These are phyloP conservation scores for Petrolisthes manimaculis DNA, from an alignment of 2,888 invertebrate genomes.

Conservation along the genomic window DNA sequence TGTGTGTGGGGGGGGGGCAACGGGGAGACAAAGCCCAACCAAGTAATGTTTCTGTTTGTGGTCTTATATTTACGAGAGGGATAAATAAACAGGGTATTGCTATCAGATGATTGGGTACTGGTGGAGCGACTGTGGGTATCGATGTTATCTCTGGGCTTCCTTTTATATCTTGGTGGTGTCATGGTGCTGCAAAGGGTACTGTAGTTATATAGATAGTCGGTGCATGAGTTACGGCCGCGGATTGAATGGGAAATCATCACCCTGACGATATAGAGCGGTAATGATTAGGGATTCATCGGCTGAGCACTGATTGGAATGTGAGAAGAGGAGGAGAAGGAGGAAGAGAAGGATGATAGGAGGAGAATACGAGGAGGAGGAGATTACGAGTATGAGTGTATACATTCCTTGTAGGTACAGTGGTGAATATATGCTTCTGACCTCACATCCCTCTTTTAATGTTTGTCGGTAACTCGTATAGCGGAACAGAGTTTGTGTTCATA, in stretches of 20 bases:
- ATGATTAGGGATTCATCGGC: conserved; percentile 6
- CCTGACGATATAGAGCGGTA: neutral
- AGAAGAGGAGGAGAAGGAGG: neutral
- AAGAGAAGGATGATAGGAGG: neutral
- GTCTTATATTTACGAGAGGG: neutral
- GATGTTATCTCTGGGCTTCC: neutral
- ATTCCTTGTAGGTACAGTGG: no score
- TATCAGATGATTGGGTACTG: conserved; percentile 13
- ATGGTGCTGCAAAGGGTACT: neutral
- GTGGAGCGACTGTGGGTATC: neutral
- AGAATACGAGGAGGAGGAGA: no score
- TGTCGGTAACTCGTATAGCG: no score
- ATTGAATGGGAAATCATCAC: neutral
- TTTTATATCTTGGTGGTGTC: neutral
- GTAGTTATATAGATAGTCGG: neutral
- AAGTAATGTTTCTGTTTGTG: neutral
- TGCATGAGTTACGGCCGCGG: neutral
- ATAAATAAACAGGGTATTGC: conserved; percentile 2
- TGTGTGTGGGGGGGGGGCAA: neutral
- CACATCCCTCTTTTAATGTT: no score
- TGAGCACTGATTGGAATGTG: neutral
- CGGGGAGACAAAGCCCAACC: neutral
- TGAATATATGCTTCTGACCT: no score
- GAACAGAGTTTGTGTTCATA: no score
- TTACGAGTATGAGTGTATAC: no score